A percentile compares a stretch with the other conserved stretches of the same genome.
phyloP scores from a whole-genome alignment of 2,113 vertebrate species.

The Melanerpes formicivorus region DNA sequence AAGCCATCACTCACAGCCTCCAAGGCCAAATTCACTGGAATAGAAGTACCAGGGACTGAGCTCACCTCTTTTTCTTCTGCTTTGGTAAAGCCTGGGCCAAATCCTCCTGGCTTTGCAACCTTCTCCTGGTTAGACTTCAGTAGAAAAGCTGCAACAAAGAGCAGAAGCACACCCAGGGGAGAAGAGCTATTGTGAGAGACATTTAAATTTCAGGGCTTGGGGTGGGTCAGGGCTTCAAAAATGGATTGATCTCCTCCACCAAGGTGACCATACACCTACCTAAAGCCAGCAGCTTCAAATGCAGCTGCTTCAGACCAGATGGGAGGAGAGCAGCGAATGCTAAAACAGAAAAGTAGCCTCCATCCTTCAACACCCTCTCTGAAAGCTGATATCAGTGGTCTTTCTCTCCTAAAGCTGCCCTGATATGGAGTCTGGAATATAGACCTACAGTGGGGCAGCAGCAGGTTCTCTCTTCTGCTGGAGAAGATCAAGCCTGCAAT shows the following conservation, averaged over 20 bases:
- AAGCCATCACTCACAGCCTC: background rate
- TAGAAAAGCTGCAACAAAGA: background rate
- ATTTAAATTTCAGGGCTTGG: background rate
- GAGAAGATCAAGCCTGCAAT: background rate
- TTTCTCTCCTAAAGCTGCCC: background rate
- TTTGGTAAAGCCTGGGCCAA: background rate
- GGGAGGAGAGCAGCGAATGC: background rate
- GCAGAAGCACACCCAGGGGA: rapidly evolving
- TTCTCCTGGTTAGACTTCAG: background rate
- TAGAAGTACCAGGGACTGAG: background rate
- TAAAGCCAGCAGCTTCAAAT: background rate
- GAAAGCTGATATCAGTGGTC: background rate
- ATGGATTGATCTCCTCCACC: rapidly evolving
- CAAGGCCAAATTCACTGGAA: background rate
- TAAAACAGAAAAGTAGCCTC: background rate
- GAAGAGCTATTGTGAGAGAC: background rate
- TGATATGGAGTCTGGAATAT: background rate
- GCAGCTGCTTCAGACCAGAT: background rate
- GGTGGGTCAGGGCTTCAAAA: background rate
- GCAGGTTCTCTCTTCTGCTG: background rate
- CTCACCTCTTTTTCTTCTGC: background rate
- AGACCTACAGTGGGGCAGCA: background rate
- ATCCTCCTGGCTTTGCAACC: background rate
- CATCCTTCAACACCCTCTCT: background rate
- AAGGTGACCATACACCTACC: background rate